phyloP scores from a whole-genome alignment of 2,113 vertebrate species.

The Regulus satrapa region DNA sequence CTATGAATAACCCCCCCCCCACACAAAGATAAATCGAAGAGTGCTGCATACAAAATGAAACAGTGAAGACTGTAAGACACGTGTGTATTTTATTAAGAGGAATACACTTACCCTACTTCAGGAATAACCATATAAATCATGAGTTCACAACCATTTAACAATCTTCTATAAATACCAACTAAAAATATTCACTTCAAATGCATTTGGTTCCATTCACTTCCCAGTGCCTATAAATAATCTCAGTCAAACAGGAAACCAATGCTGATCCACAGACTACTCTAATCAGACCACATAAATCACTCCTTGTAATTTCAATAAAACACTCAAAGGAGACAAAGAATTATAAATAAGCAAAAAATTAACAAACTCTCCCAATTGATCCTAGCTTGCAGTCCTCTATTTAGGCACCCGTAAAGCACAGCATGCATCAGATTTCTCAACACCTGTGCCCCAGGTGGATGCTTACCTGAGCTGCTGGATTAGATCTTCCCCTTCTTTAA shows the following conservation, averaged over 20 bases:
- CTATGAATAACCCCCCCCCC: background rate
- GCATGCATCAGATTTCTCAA: background rate
- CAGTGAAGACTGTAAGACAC: background rate
- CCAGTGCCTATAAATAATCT: constrained; percentile 6
- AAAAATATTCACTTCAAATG: constrained; percentile 34
- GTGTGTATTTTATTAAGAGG: constrained; percentile 36
- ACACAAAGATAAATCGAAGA: constrained; percentile 13
- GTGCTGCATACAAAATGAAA: constrained; percentile 12
- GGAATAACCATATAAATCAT: constrained; percentile 7
- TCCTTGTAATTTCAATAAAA: constrained; percentile 13
- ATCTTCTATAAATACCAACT: constrained; percentile 11
- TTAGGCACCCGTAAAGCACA: background rate
- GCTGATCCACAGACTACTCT: constrained; percentile 17
- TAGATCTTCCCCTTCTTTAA: constrained; percentile 97
- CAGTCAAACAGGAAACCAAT: background rate
- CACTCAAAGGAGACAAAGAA: background rate
- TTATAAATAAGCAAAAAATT: background rate
- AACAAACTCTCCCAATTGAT: background rate
- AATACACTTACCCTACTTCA: background rate
- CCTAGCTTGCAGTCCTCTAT: background rate
- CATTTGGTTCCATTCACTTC: constrained; percentile 31
- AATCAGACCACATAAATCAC: constrained; percentile 36
- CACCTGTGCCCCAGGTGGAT: constrained; percentile 50
- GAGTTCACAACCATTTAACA: background rate
- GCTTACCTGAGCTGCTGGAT: constrained; percentile 97